A percentile compares a stretch with the other conserved stretches of the same genome.
Conservation (phyloP, 2,888 invertebrate genomes). For the Cataglyphis livida region DNA sequence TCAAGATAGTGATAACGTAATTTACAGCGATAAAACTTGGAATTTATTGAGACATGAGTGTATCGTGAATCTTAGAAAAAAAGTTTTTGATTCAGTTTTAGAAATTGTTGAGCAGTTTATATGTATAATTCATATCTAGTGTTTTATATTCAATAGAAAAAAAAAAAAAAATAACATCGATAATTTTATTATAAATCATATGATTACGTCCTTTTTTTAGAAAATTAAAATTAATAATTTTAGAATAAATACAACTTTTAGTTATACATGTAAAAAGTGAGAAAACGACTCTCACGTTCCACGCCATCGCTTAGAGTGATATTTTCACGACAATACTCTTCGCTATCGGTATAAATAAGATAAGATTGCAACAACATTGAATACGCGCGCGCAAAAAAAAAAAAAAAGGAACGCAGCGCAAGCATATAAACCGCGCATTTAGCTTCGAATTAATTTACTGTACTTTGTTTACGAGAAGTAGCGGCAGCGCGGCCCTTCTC, state of each 20-base stretch:
- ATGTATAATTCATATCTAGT: not conserved
- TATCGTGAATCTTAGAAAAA: not conserved
- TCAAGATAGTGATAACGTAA: not conserved
- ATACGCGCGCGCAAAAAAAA: not conserved
- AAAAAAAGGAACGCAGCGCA: not conserved
- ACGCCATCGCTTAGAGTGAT: not conserved
- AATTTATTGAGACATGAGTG: not conserved
- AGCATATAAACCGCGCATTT: conserved; percentile 40
- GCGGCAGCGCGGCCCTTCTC: conserved; percentile 7
- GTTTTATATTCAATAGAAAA: not conserved
- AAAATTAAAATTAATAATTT: not conserved
- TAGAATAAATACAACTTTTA: not conserved
- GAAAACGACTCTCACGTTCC: conserved; percentile 6
- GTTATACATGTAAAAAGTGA: not conserved
- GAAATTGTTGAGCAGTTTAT: not conserved
- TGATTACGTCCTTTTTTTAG: not conserved
- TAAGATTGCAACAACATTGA: conserved; percentile 36
- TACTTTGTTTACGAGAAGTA: conserved; percentile 52
- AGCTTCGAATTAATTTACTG: conserved; percentile 52
- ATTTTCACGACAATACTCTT: conserved; percentile 4
- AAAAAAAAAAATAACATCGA: not conserved
- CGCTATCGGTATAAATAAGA: conserved; percentile 10
- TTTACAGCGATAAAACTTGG: conserved; percentile 18
- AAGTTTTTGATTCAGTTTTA: not conserved
- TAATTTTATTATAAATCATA: not conserved